Base-by-base conservation (phyloP, 2,797 vertebrate genomes). In the Falco naumanni region DNA sequence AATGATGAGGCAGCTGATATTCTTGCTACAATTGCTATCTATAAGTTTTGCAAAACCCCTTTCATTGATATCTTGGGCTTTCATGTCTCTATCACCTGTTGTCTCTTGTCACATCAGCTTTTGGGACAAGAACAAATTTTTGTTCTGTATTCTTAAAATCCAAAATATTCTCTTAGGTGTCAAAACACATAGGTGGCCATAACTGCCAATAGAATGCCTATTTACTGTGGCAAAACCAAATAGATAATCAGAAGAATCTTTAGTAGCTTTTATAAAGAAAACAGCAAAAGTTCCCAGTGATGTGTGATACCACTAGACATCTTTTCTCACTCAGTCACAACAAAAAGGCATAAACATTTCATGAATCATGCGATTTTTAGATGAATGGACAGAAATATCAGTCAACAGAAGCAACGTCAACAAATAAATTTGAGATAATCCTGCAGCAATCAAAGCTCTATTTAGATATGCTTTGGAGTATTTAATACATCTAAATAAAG, bases 401-500 rank as follows among this genome's bases (percentile, higher is more conserved):
- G 71, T 91, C 92, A 91, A 95, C 77, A 89, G 88, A 95, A 93
- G 70, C 39, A 88, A 91, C 0, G 3, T 88, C 92, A 94, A 89
- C 92, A 97, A 96, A 96, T 89, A 91, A 87, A 95, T 91, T 64
- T 31, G 70, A 95, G 61, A 96, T 93, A 89, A 94, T 86, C 79
- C 82, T 86, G 87, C 76, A 50, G 82, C 82, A 94, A 96, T 94
- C 79, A 96, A 94, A 97, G 88, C 77, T 91, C 91, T 91, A 71
- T 97, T 97, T 96, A 96, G 76, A 94, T 84, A 95, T 53, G 84
- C 77, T 91, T 86, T 84, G 80, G 69, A 93, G 87, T 90, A 94
- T 89, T 87, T 95, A 93, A 94, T 85, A 80, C 6, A 11, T 61
- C 95, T 94, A 96, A 94, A 97, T 92, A 97, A 95, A 93, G 90